Base-by-base conservation (phyloP, 2,888 invertebrate species). In the Xylota segnis region DNA sequence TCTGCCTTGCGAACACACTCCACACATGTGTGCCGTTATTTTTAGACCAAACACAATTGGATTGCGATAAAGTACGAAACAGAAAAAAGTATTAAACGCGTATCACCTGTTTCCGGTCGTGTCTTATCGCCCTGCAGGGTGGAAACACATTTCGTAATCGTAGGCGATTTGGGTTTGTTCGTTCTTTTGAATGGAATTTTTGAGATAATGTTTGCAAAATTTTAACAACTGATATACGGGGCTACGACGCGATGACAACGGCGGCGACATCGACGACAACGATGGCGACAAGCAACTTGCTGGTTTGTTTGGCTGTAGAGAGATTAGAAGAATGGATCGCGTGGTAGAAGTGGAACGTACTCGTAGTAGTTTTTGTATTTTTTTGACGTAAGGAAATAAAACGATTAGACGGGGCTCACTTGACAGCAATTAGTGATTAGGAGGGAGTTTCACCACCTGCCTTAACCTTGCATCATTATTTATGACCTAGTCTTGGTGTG, bases 101-200 rank as follows among this genome's bases (percentile, higher is more conserved):
- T 68, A 43, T 68, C 76, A 77, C 59, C 76, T 68, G 59, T 77
- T 77, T 77, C 63, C 76, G 76, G 68, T 40, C 34, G 5, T n/a
- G n/a, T 12, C 10, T 66, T 65, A 66, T 76, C 45, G n/a, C 14
- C 23, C 63, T 32, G 52, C 54, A 50, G 18, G 40, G 34, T 68
- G 52, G 63, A 7, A 43, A 43, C n/a, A 63, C 54, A 47, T 58
- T 56, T 29, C 43, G 66, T 37, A 56, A 54, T 54, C 29, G 29
- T 18, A 14, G 56, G 66, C 37, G 37, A 66, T 27, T 54, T 10
- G 37, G 37, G 23, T n/a, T 37, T 23, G 37, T 7, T 37, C 2
- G 32, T n/a, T 27, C 27, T 58, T 58, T 40, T 59, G 16, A 18
- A 18, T 47, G 47, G 18, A 47, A 47, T 47, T 47, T 5, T 50